Percentiles rank a stretch among this genome's conserved stretches.
phyloP scores from a whole-genome alignment of 2,888 invertebrate species.

The Mactromeris polynyma region DNA sequence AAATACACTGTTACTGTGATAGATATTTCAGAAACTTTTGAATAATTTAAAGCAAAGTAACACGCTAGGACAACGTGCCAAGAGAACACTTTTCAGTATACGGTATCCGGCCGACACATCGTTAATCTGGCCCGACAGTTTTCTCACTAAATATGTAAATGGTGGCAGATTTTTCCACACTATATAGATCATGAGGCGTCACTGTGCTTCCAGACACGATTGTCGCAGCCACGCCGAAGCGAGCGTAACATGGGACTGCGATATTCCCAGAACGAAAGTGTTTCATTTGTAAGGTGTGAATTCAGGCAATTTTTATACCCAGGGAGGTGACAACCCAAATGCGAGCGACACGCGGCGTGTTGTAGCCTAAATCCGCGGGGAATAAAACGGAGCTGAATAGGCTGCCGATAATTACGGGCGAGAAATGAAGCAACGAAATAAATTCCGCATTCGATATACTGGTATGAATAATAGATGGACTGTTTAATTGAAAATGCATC shows the following conservation, averaged over 20 bases:
- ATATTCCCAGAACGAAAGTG: conserved; percentile 57
- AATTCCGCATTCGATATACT: conserved; percentile 50
- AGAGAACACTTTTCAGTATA: conserved; percentile 21
- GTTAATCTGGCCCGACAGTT: conserved; percentile 40
- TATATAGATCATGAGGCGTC: conserved; percentile 32
- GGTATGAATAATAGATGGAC: conserved; percentile 53
- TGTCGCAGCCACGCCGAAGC: conserved; percentile 33
- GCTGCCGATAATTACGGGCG: conserved; percentile 53
- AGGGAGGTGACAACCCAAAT: conserved; percentile 62
- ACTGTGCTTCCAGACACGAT: conserved; percentile 35
- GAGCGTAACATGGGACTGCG: conserved; percentile 46
- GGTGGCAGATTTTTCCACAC: conserved; percentile 45
- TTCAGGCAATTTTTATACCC: conserved; percentile 59
- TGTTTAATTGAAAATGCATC: conserved; percentile 58
- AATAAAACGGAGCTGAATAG: conserved; percentile 56
- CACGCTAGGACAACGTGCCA: conserved; percentile 27
- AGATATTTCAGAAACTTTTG: conserved; percentile 46
- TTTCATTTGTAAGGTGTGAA: conserved; percentile 70
- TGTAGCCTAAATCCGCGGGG: conserved; percentile 48
- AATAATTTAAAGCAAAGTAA: conserved; percentile 42
- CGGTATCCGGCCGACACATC: conserved; percentile 17
- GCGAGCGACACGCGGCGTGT: conserved; percentile 64
- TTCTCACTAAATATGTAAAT: conserved; percentile 32
- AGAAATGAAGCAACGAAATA: conserved; percentile 39
- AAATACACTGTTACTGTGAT: conserved; percentile 26